Conservation (phyloP, 2,113 vertebrate species). For the Syrrhaptes paradoxus region DNA sequence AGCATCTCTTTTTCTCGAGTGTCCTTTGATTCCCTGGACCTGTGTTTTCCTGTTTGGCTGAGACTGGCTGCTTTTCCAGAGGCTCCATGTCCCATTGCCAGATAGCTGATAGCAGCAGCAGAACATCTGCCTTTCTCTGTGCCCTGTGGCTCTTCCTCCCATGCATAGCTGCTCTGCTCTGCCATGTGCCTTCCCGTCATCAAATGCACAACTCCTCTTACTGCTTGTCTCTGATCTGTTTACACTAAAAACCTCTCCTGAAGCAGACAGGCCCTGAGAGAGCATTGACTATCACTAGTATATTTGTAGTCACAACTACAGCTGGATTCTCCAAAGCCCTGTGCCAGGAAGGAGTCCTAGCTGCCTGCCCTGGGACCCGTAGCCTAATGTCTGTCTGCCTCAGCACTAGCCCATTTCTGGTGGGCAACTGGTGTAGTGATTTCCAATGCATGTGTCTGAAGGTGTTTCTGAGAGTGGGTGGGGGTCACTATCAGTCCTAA, state of each 20-base stretch:
- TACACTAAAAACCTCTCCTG: neutral
- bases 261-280: neutral
- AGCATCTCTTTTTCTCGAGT: neutral
- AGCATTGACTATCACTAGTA: neutral
- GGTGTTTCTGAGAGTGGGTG: neutral
- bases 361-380: neutral
- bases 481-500: neutral
- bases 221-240: neutral
- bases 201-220: neutral
- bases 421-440: neutral
- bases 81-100: neutral
- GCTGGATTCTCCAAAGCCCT: neutral
- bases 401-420: neutral
- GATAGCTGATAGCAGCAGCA: neutral
- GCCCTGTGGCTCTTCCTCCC: neutral
- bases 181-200: neutral
- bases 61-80: neutral
- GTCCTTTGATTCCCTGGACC: neutral
- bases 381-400: neutral
- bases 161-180: neutral
- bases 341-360: neutral
- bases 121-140: neutral
- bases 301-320: neutral
- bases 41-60: neutral
- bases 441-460: rapidly evolving